Conservation (phyloP, 2,797 vertebrate genomes). For the Novumbra hubbsi region DNA sequence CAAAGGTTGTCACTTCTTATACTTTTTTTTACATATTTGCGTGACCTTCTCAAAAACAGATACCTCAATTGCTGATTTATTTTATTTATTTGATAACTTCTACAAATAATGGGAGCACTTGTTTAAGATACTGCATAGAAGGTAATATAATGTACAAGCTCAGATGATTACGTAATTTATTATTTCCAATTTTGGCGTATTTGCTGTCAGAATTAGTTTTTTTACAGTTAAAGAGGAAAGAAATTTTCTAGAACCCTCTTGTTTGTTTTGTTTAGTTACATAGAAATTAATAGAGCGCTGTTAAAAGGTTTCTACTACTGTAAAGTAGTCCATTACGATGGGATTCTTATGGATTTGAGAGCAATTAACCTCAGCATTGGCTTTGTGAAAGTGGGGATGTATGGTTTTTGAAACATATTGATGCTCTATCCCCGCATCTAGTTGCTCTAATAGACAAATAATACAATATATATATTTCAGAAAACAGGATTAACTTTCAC, state of each 20-base stretch:
- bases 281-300: too few species aligned
- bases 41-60: constrained; percentile 41
- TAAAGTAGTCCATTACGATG: neutral
- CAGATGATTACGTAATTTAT: neutral
- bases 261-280: neutral
- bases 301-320: too few species aligned
- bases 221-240: neutral
- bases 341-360: too few species aligned
- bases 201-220: neutral
- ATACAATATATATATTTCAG: too few species aligned
- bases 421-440: too few species aligned
- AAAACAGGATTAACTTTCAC: too few species aligned
- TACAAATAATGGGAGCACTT: constrained; percentile 8
- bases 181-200: neutral
- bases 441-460: too few species aligned
- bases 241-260: neutral
- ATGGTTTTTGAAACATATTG: too few species aligned
- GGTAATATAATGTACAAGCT: neutral
- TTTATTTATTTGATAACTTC: constrained; percentile 51
- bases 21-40: constrained; percentile 21
- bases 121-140: neutral
- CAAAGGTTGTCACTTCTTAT: constrained; percentile 52
- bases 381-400: too few species aligned
- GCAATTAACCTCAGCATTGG: too few species aligned
- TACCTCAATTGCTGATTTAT: constrained; percentile 50